Base-by-base conservation (phyloP, 2,797 vertebrate species). In the Pyrocephalus nanus region DNA sequence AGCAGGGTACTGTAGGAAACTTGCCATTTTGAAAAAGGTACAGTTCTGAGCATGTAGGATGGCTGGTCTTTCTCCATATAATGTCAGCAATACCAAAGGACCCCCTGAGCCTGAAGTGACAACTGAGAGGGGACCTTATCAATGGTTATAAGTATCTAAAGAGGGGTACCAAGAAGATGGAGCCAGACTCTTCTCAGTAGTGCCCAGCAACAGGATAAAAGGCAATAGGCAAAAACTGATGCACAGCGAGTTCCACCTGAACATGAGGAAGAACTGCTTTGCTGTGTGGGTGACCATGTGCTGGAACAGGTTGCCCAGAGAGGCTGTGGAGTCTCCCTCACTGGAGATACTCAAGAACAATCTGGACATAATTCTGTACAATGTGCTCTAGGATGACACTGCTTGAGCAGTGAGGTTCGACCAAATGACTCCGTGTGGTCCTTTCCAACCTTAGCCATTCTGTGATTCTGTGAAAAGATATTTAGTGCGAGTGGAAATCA, bases 331-430 rank as follows among this genome's bases (percentile, higher is more conserved):
- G 21, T 54, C 9, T 78, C 40, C 12, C 47, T 78, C 26, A 20
- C 25, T 47, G 26, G 34, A 84, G 11, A 27, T 32, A 47, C 0
- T 29, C 58, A 27, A 42, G 45, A 32, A 27, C 40, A 0, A 1
- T 25, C 11, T 27, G 19, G 1, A 1, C 1, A 1, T 22, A 66
- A 13, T 60, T 32, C 27, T 42, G 26, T 21, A 19, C 4, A 0
- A 1, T 8, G 21, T 72, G 47, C 18, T 66, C 40, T 53, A 27
- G n/a, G 21, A 9, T 42, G 26, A 16, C 18, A 3, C 58, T 60
- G 26, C 29, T 9, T 23, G 51, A 47, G 38, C 65, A 27, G 29
- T 5, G 15, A 34, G 4, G 30, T 7, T 60, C 18, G n/a, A 29
- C 12, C 27, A 57, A 19, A 43, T 29, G 11, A 29, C 6, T 6